These are phyloP conservation scores for Calephelis perditalis DNA, from an alignment of 2,888 invertebrate genomes.

Conservation along the genomic window DNA sequence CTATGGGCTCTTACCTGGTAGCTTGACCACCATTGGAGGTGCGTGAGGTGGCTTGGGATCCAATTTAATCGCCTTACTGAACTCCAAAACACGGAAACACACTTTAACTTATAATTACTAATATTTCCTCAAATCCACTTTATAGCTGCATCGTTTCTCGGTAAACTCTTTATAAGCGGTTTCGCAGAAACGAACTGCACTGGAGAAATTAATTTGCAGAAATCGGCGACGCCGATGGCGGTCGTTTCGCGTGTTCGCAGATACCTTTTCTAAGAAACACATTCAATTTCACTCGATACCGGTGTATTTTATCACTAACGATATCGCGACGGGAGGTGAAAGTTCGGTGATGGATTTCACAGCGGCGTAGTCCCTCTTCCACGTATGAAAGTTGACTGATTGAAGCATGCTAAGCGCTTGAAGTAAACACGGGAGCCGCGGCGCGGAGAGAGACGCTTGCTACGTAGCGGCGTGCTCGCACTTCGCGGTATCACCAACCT, in stretches of 20 bases:
- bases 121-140: slow-evolving; percentile 75
- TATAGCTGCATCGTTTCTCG: slow-evolving; percentile 68
- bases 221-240: slow-evolving; percentile 54
- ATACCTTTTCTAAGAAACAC: slow-evolving; percentile 68
- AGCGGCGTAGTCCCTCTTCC: slow-evolving; percentile 47
- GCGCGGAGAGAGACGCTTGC: slow-evolving; percentile 29
- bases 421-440: slow-evolving; percentile 33
- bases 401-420: slow-evolving; percentile 25
- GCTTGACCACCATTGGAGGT: slow-evolving; percentile 76
- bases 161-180: slow-evolving; percentile 75
- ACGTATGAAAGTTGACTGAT: slow-evolving; percentile 57
- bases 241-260: slow-evolving; percentile 54
- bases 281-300: slow-evolving; percentile 69
- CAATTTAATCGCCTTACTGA: slow-evolving; percentile 69
- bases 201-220: slow-evolving; percentile 75
- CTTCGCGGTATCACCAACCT: slow-evolving; percentile 71
- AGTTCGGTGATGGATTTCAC: slow-evolving; percentile 54
- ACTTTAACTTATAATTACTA: slow-evolving; percentile 68
- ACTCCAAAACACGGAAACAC: slow-evolving; percentile 69
- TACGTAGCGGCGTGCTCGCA: slow-evolving; percentile 42
- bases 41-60: slow-evolving; percentile 67
- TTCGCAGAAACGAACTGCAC: slow-evolving; percentile 69
- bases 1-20: slow-evolving; percentile 58
- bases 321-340: slow-evolving; percentile 69
- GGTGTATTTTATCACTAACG: slow-evolving; percentile 65